Evolutionary conservation across 2,797 vertebrate species (phyloP), one percentile per base, ranked within the genome.

Genomic region (Denticeps clupeoides): DNA sequence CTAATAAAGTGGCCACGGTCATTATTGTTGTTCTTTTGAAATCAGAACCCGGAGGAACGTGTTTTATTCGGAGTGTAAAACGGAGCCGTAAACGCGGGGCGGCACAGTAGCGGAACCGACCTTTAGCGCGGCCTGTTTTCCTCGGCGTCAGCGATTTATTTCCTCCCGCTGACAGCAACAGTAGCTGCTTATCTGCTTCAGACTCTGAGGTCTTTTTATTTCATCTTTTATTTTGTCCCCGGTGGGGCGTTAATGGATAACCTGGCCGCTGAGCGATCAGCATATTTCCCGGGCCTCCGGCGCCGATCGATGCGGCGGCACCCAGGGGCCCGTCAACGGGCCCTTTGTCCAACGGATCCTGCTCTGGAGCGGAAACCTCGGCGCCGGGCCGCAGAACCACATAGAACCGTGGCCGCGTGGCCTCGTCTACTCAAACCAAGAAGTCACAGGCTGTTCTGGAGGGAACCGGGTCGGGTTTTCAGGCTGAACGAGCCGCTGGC

Each of bases 211-310:
- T 70, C 53, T 67, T 69, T n/a, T 13, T 47, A 32, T 48, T 41
- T 41, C 3, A 31, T 4, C 63, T 64, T 26, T 57, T 69, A 65
- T 74, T 77, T 71, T 58, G 11, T 4, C 15, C 24, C 16, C 16
- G 37, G 56, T 64, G 37, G 67, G 62, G 51, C 64, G 82, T 87
- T 83, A 87, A 87, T 87, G 72, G 73, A 29, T 87, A 81, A 85
- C 80, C 5, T 4, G 44, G 55, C 32, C 49, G 52, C 57, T 49
- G 31, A 72, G 72, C 74, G 74, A 75, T 84, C 79, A 78, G 78
- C 78, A 82, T 72, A 80, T 82, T 81, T 77, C 68, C 78, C 67
- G 74, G 60, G 67, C 62, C 62, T 70, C 65, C 75, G 67, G 24
- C 61, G 28, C 31, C 29, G 61, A 77, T 84, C 76, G 53, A 80